Evolutionary conservation across 2,888 invertebrate genomes (phyloP).

Genomic region (Eurois occulta): DNA sequence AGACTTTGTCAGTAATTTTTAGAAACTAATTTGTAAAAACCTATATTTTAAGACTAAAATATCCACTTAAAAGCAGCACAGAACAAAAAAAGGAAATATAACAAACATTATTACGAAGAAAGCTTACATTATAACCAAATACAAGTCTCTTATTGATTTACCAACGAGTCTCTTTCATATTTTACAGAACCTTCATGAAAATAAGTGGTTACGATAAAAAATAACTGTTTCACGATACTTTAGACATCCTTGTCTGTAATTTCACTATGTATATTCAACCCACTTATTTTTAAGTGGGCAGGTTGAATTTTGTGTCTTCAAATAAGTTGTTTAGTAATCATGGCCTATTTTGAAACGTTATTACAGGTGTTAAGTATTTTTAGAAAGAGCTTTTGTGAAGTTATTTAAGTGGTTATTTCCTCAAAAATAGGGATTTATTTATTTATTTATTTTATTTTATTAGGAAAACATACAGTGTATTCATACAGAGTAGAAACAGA

Average conservation of each 20-base stretch:
- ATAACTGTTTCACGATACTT: constrained; percentile 15
- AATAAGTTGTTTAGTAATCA: constrained; percentile 28
- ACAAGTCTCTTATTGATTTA: constrained; percentile 47
- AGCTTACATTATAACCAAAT: constrained; percentile 5
- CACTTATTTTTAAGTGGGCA: constrained; percentile 14
- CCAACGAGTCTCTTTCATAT: neutral
- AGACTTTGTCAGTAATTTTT: neutral
- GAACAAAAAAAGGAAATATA: neutral
- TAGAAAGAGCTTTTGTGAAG: neutral
- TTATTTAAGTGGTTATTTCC: neutral
- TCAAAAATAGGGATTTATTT: too few species aligned
- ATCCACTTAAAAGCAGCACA: neutral
- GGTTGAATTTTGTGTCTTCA: constrained; percentile 5
- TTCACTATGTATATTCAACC: constrained; percentile 18
- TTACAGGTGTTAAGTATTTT: neutral
- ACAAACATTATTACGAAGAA: neutral
- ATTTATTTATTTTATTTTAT: too few species aligned
- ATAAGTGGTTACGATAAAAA: constrained; percentile 41
- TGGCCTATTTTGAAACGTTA: neutral
- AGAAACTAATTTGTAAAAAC: neutral
- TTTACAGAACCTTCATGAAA: constrained; percentile 26
- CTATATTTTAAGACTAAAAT: neutral
- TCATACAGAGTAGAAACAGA: too few species aligned
- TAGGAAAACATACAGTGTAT: too few species aligned
- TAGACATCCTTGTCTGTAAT: constrained; percentile 31